phyloP scores from a whole-genome alignment of 2,113 vertebrate genomes.

The Alaudala cheleensis region DNA sequence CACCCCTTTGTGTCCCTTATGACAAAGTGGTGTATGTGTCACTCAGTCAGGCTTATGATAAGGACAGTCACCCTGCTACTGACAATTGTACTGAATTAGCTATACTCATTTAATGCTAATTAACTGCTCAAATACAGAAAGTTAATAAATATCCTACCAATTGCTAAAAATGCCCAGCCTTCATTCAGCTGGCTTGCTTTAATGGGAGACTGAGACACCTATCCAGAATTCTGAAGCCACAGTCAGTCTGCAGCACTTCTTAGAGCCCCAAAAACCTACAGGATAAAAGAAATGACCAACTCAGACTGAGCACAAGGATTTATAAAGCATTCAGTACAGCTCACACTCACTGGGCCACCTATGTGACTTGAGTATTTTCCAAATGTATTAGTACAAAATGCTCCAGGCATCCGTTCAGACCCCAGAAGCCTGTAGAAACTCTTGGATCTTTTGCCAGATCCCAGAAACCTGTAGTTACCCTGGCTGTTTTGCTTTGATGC shows the following conservation, averaged over 20 bases:
- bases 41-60: background rate
- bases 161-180: background rate
- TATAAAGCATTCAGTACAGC: background rate
- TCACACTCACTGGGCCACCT: background rate
- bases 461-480: background rate
- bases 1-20: background rate
- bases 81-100: background rate
- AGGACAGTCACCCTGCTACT: background rate
- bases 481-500: background rate
- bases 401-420: background rate
- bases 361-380: slow-evolving; percentile 36
- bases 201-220: background rate
- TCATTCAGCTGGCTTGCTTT: background rate
- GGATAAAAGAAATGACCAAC: background rate
- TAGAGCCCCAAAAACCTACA: background rate
- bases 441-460: slow-evolving; percentile 21
- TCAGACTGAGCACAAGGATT: background rate
- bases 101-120: background rate
- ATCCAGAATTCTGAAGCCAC: background rate
- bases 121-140: background rate
- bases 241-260: background rate
- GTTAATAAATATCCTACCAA: background rate
- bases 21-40: background rate
- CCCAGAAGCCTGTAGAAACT: background rate
- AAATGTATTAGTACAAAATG: background rate